These are phyloP conservation scores for Piscicola geometra DNA, from an alignment of 2,888 invertebrate species.

Conservation along the genomic window DNA sequence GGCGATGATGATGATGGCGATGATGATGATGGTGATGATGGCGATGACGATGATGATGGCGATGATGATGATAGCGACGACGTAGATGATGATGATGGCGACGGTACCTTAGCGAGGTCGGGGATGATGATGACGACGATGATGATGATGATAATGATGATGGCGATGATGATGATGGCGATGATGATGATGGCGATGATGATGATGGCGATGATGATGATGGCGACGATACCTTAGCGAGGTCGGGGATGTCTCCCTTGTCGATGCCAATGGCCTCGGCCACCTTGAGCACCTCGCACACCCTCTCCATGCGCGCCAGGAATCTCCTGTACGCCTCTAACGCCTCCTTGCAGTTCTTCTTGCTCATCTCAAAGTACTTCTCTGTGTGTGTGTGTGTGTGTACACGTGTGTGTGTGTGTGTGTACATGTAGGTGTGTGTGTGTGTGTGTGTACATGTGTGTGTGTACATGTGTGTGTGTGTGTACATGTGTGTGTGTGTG, in stretches of 20 bases:
- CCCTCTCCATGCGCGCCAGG: conserved; percentile 94
- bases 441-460: background rate
- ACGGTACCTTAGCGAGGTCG: too few relatives aligned
- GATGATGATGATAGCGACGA: conserved; percentile 13
- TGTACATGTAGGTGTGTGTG: too few relatives aligned
- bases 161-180: conserved; percentile 16
- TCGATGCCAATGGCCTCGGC: conserved; percentile 83
- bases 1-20: conserved; percentile 16
- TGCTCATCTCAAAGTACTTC: conserved; percentile 99
- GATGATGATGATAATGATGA: conserved; percentile 16
- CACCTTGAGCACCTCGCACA: conserved; percentile 88
- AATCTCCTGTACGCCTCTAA: conserved; percentile 98
- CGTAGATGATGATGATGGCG: conserved; percentile 8
- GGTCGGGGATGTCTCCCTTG: conserved; percentile 94
- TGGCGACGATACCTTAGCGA: conserved; percentile 71
- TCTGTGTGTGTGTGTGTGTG: conserved; percentile 62
- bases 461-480: background rate
- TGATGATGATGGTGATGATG: conserved; percentile 16
- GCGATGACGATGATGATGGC: conserved; percentile 16
- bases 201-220: conserved; percentile 16
- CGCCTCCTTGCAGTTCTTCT: conserved; percentile 95
- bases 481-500: background rate
- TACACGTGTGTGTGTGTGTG: too few relatives aligned
- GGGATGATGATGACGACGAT: conserved; percentile 13
- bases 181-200: conserved; percentile 18